Evolutionary conservation across 30 jellyfish, hydroid and myxozoan genomes (phyloP), one percentile per base, ranked within the genome.

Genomic region (Aurelia sp.): DNA sequence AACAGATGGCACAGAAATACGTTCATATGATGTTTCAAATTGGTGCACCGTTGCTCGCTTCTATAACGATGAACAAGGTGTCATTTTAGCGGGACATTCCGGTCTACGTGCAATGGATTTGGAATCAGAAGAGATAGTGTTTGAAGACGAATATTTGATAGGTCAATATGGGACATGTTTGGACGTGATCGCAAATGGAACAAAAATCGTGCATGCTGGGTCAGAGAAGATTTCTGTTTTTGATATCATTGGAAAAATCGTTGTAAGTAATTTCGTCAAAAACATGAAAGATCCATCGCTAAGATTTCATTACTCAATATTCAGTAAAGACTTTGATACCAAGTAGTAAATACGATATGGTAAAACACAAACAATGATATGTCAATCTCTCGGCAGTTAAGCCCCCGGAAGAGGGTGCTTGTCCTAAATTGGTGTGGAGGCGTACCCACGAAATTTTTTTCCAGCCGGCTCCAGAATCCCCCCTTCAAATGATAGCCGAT

Each of bases 61-160:
- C 11, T 84, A 67, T 62, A 48, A 66, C 63, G 61, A 86, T 40
- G 98, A 86, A 59, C 35, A 65, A 0, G 73, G 96, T 35, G 94
- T 89, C 19, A 48, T 74, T 65, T 22, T 86, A 71, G 73, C 87
- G 12, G 91, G 94, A 13, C 85, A 37, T 44, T 20, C 89, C 13
- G 91, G 89, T 4, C 18, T 92, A 40, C 11, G 52, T 31, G 89
- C 82, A 3, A 79, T 82, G 78, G 95, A 78, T 58, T 51, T 92
- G 15, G 91, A 86, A 20, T 35, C 98, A 53, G 98, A 92, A 44
- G 98, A 92, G 75, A 59, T 86, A 1, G 27, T 63, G 16, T 92
- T 11, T 53, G 22, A 73, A 4, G 92, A 92, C 1, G 86, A 89
- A 23, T n/a, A 30, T 74, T 61, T 89, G 44, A 53, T 81, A 21